Conservation (phyloP, 2,113 vertebrate species). For the Xiphias gladius region DNA sequence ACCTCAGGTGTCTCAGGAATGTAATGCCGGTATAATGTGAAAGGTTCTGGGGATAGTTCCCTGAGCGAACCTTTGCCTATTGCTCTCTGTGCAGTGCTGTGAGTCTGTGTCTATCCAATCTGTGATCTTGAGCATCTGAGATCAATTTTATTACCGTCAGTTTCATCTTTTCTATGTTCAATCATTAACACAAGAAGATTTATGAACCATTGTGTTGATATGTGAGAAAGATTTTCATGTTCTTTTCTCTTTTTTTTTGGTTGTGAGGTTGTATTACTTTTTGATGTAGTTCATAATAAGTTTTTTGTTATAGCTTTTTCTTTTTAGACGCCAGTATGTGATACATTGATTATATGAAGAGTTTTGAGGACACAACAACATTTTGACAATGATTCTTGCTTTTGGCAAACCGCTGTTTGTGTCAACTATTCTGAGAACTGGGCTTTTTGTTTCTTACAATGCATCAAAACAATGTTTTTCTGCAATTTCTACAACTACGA, state of each 20-base stretch:
- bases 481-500: no score
- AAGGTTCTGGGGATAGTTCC: neutral
- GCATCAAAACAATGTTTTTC: no score
- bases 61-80: slow-evolving; percentile 25
- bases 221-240: neutral
- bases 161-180: slow-evolving; percentile 46
- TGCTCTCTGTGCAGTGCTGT: no score
- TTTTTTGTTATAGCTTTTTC: no score
- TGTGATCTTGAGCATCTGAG: slow-evolving; percentile 24
- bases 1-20: neutral
- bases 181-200: slow-evolving; percentile 62
- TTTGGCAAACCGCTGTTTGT: no score
- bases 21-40: neutral
- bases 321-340: no score
- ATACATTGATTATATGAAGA: no score
- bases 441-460: no score
- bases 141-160: neutral
- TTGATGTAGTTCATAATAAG: neutral
- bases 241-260: no score
- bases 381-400: no score
- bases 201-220: neutral
- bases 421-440: no score
- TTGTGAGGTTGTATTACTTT: neutral
- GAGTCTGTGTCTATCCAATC: slow-evolving; percentile 26
- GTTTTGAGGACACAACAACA: no score